These are phyloP conservation scores for Trissonchulus latispiculum DNA, from an alignment of 2,888 invertebrate genomes.

Conservation along the genomic window DNA sequence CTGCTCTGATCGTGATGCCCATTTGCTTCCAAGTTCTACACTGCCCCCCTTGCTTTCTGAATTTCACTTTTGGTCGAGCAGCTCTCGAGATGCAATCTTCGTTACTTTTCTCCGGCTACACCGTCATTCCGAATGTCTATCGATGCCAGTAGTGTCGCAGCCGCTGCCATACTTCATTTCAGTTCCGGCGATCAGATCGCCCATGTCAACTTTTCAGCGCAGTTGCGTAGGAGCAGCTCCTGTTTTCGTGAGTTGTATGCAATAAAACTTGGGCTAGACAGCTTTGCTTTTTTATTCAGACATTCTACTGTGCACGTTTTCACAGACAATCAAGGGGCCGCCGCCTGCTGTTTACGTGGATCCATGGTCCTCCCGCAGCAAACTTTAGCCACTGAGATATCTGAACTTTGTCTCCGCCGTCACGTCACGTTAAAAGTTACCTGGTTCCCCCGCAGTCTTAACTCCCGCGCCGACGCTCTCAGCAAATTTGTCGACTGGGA, in stretches of 20 bases:
- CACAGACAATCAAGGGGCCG: background rate
- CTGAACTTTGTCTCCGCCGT: background rate
- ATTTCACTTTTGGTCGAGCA: no score
- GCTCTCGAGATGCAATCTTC: no score
- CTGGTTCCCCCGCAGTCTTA: background rate
- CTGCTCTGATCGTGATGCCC: no score
- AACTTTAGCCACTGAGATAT: background rate
- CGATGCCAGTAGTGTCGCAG: background rate
- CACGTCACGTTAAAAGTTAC: background rate
- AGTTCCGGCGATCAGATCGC: background rate
- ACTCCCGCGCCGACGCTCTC: background rate
- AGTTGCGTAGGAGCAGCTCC: background rate
- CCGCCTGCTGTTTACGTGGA: background rate
- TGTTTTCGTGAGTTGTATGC: background rate
- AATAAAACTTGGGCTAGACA: background rate
- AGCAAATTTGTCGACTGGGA: background rate
- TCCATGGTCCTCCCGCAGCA: background rate
- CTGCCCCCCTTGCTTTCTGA: no score
- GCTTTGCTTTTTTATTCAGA: background rate
- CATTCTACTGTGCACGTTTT: background rate
- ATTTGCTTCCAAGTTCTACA: no score
- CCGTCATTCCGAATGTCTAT: background rate
- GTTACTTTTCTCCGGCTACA: no score
- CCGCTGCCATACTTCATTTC: background rate
- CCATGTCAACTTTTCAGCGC: background rate